phyloP scores from a whole-genome alignment of 1,140 invertebrate species.

The Drosophila dunni region DNA sequence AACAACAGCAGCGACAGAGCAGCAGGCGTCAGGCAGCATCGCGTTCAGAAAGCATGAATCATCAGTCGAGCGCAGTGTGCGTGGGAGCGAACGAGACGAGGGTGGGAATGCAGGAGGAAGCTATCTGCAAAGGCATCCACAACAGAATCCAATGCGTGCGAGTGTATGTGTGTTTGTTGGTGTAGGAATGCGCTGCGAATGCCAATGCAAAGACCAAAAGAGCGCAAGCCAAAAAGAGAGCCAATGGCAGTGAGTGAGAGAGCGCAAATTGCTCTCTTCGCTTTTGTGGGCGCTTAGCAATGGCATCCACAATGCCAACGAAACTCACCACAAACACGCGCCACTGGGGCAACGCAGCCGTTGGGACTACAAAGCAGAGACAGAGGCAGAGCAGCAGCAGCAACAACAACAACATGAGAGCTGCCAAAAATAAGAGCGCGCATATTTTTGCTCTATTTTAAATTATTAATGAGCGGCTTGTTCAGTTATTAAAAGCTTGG shows the following conservation, averaged over 20 bases:
- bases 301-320: slow-evolving; percentile 42
- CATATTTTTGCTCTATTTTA: slow-evolving; percentile 80
- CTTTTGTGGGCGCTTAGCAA: slow-evolving; percentile 19
- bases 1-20: slow-evolving; percentile 31
- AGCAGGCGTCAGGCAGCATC: slow-evolving; percentile 47
- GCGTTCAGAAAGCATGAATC: slow-evolving; percentile 70
- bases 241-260: neutral
- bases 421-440: slow-evolving; percentile 47
- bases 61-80: slow-evolving; percentile 45
- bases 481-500: slow-evolving; percentile 83
- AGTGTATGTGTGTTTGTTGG: slow-evolving; percentile 12
- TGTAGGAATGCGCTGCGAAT: slow-evolving; percentile 45
- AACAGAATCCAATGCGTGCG: slow-evolving; percentile 32
- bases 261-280: slow-evolving; percentile 13
- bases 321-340: slow-evolving; percentile 60
- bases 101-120: slow-evolving; percentile 5
- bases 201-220: slow-evolving; percentile 44
- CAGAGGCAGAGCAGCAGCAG: slow-evolving; percentile 5
- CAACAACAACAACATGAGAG: neutral
- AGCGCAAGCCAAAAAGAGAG: slow-evolving; percentile 1
- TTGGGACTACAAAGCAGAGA: slow-evolving; percentile 12
- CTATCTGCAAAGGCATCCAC: slow-evolving; percentile 63
- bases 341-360: slow-evolving; percentile 43
- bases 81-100: neutral
- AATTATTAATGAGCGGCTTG: slow-evolving; percentile 83